Conservation (phyloP, 2,113 vertebrate genomes). For the Pelodiscus sinensis region DNA sequence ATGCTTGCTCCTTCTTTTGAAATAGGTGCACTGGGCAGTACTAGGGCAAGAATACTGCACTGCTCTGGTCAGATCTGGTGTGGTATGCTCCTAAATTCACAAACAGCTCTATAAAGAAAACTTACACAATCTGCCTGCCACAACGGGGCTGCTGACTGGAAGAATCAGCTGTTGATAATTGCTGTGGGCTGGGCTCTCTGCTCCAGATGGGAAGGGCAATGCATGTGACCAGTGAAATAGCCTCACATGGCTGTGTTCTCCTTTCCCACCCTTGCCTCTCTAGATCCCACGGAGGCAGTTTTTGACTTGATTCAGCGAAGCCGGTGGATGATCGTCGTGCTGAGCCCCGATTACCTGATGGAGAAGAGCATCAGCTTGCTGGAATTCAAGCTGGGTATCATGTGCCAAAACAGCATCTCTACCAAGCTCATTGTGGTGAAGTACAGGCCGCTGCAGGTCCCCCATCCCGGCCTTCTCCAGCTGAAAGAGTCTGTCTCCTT, state of each 20-base stretch:
- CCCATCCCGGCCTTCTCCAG: constrained; percentile 82
- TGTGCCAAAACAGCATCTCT: constrained; percentile 84
- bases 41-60: too few relatives aligned
- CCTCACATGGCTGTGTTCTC: constrained; percentile 45
- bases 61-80: too few relatives aligned
- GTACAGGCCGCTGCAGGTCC: constrained; percentile 80
- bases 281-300: constrained; percentile 87
- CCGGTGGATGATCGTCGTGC: constrained; percentile 88
- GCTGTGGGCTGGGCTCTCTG: background rate
- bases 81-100: background rate
- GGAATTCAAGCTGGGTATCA: constrained; percentile 90
- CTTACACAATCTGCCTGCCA: background rate
- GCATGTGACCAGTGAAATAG: background rate
- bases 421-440: constrained; percentile 85
- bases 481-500: constrained; percentile 83
- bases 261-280: constrained; percentile 35
- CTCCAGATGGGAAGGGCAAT: background rate
- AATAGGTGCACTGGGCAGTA: background rate
- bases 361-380: constrained; percentile 92
- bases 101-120: background rate
- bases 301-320: constrained; percentile 90
- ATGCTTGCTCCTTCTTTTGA: background rate
- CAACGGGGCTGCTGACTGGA: background rate
- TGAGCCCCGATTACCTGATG: constrained; percentile 85
- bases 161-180: background rate